phyloP scores from a whole-genome alignment of 1,140 invertebrate species.

The Nymphalis io region DNA sequence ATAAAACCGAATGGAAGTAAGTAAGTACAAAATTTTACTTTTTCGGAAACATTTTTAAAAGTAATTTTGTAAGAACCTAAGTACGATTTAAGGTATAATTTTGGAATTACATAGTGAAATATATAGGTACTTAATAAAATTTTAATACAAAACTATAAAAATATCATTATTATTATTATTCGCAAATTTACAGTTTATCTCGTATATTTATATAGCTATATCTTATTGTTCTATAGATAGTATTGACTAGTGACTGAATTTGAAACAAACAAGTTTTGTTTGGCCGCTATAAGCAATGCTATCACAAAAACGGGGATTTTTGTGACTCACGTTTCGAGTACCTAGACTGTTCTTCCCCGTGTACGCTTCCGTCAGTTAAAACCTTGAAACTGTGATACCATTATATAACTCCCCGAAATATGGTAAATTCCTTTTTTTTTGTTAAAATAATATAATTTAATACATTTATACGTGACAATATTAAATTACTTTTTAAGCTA shows the following conservation, averaged over 20 bases:
- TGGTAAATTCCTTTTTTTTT: neutral
- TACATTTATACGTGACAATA: too few relatives aligned
- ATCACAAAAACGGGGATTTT: slow-evolving; percentile 49
- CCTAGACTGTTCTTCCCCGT: slow-evolving; percentile 53
- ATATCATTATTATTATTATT: too few relatives aligned
- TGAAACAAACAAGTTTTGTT: slow-evolving; percentile 2
- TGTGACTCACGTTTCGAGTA: slow-evolving; percentile 47
- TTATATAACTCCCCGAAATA: neutral
- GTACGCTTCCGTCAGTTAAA: neutral
- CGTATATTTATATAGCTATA: neutral
- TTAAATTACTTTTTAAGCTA: too few relatives aligned
- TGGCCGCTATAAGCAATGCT: neutral
- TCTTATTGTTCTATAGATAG: neutral
- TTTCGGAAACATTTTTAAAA: too few relatives aligned
- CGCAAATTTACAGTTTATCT: neutral
- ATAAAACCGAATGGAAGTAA: too few relatives aligned
- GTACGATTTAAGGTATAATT: too few relatives aligned
- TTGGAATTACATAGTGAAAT: too few relatives aligned
- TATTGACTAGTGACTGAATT: neutral
- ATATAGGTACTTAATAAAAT: too few relatives aligned
- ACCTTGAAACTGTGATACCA: slow-evolving; percentile 20
- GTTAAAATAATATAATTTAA: neutral
- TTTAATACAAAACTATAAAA: too few relatives aligned
- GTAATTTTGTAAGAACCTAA: too few relatives aligned
- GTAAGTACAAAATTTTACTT: too few relatives aligned